Evolutionary conservation across 1,140 invertebrate species (phyloP), one percentile per base, ranked within the genome.

Genomic region (Gryon sp.): DNA sequence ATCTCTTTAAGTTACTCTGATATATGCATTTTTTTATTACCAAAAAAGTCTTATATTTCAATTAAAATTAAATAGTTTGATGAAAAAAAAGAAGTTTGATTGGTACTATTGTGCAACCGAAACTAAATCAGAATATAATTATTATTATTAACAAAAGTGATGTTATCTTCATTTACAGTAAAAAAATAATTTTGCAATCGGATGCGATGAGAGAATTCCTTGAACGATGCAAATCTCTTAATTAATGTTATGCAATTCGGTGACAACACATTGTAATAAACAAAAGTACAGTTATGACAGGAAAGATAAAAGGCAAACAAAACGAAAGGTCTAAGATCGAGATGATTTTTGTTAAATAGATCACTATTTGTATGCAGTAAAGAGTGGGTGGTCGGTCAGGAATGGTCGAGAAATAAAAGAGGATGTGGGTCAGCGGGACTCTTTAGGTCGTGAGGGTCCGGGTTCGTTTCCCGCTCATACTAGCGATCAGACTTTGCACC

Each of bases 351-450:
- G 36, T 48, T 20, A 57, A 40, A 69, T 40, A 11, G 32, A 59
- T 59, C 34, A 48, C 48, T 48, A 53, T n/a, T n/a, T 60, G 63
- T 59, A 57, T 59, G 59, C 65, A 41, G 73, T 50, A 52, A 80
- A 60, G 79, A 84, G 81, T 82, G 75, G 82, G 80, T 77, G 78
- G 80, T 19, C 46, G 57, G 50, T 62, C 50, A 70, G 74, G 57
- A 82, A 72, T 52, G 77, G 62, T 76, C 75, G 80, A 82, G 80
- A 83, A 83, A 80, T 63, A 52, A 78, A 79, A 75, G 62, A 66
- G 40, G 78, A 84, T 83, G 81, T 84, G 52, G 82, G 83, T 83
- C 82, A 84, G 66, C 82, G 74, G 82, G 82, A 84, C 55, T 62
- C 80, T 82, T 57, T 82, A 79, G 82, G 83, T 84, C 82, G 82